phyloP scores from a whole-genome alignment of 2,888 invertebrate genomes.

The Drosophila affinis region DNA sequence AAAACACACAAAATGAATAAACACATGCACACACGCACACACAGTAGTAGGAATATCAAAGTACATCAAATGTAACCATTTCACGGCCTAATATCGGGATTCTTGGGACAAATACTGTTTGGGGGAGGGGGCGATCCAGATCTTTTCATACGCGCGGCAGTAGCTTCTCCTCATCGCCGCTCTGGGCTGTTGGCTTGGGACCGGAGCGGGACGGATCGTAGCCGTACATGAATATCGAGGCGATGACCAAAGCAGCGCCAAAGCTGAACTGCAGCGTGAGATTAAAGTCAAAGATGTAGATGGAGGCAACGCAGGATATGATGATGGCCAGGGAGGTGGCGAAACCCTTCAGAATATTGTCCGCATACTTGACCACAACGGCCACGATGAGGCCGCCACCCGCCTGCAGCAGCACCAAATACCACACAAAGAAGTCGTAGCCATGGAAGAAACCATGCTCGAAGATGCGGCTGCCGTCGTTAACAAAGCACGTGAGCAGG shows the following conservation, averaged over 20 bases:
- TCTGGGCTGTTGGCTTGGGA: conserved; percentile 37
- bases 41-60: conserved; percentile 8
- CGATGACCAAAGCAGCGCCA: conserved; percentile 95
- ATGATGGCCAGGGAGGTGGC: conserved; percentile 98
- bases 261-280: conserved; percentile 93
- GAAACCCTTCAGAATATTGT: conserved; percentile 99
- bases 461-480: conserved; percentile 86
- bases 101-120: conserved; percentile 41
- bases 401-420: conserved; percentile 95
- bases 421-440: conserved; percentile 93
- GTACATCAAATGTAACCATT: conserved; percentile 7
- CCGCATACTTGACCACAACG: conserved; percentile 99
- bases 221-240: conserved; percentile 97
- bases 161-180: conserved; percentile 74
- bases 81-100: not conserved
- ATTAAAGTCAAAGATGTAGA: conserved; percentile 95
- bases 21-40: conserved; percentile 13
- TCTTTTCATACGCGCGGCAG: conserved; percentile 69
- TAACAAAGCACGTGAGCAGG: conserved; percentile 89
- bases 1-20: not conserved
- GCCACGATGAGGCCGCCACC: conserved; percentile 98
- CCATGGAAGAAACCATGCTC: conserved; percentile 90
- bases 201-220: conserved; percentile 86
- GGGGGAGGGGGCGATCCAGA: not conserved
- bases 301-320: conserved; percentile 96